Evolutionary conservation across 2,888 invertebrate genomes (phyloP).

Genomic region (Pyrochroa serraticornis): DNA sequence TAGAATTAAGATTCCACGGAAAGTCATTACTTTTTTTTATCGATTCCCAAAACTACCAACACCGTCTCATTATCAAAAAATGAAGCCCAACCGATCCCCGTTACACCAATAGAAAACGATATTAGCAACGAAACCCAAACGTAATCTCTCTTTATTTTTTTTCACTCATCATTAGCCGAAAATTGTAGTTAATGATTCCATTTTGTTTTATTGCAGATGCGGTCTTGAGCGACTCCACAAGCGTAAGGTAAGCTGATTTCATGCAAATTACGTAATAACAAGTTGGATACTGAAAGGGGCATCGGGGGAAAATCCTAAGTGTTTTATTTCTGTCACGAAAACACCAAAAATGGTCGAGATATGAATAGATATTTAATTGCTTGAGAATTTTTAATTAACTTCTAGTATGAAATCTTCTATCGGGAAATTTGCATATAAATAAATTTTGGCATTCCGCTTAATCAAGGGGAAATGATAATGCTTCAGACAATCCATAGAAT

Average conservation of each 20-base stretch:
- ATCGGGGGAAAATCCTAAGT: conserved; percentile 6
- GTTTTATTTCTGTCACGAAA: conserved; percentile 13
- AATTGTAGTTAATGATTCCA: conserved; percentile 19
- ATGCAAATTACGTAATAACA: conserved; percentile 26
- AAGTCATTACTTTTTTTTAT: conserved; percentile 1
- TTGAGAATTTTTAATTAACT: not conserved
- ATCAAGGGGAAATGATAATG: not conserved
- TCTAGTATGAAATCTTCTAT: not conserved
- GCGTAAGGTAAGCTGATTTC: conserved; percentile 24
- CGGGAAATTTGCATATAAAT: conserved; percentile 4
- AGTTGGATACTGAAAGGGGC: conserved; percentile 13
- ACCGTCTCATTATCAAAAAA: conserved; percentile 3
- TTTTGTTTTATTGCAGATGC: conserved; percentile 25
- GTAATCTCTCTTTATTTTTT: not conserved
- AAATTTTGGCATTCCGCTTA: not conserved
- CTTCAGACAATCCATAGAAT: conserved; percentile 2
- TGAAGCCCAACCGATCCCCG: not conserved
- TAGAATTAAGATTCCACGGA: not conserved
- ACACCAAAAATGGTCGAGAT: not conserved
- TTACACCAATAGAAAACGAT: not conserved
- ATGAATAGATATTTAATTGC: too few species aligned
- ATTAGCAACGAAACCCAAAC: not conserved
- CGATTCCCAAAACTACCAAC: not conserved
- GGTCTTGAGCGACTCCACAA: conserved; percentile 20
- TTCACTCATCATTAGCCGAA: not conserved